These are phyloP conservation scores for Chloroceryle aenea DNA, from an alignment of 2,113 vertebrate species.

Conservation along the genomic window DNA sequence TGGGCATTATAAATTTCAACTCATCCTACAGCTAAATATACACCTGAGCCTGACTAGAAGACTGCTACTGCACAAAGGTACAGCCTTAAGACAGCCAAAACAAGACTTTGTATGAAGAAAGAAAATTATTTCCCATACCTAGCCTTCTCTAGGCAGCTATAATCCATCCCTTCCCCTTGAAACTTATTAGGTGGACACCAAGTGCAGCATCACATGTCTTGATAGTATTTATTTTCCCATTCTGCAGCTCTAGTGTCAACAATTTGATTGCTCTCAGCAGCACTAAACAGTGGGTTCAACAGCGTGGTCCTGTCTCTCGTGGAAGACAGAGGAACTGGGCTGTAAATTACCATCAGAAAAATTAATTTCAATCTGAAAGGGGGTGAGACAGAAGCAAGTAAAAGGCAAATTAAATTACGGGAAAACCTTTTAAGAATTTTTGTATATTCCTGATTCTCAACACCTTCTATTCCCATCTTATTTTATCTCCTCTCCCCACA, in stretches of 20 bases:
- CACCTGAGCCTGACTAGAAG: fast-evolving
- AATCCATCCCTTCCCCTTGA: background rate
- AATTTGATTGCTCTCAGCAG: background rate
- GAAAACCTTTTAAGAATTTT: background rate
- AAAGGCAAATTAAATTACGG: background rate
- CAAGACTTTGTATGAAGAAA: background rate
- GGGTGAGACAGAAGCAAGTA: background rate
- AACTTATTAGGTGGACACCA: background rate
- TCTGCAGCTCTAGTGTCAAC: background rate
- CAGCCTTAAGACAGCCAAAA: background rate
- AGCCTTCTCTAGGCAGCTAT: background rate
- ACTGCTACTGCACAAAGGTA: background rate
- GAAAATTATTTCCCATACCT: background rate
- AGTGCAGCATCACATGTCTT: fast-evolving
- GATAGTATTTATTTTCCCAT: background rate
- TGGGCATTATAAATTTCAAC: background rate
- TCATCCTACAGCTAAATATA: background rate
- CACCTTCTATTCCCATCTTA: background rate
- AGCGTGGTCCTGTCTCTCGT: background rate
- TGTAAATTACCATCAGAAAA: background rate
- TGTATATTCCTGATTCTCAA: background rate
- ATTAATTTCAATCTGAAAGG: background rate
- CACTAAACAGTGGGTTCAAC: background rate
- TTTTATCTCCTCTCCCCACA: background rate
- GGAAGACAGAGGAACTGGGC: background rate